Evolutionary conservation across 2,888 invertebrate genomes (phyloP), one percentile per base, ranked within the genome.

Genomic region (Lepidocyrtinus sp.): DNA sequence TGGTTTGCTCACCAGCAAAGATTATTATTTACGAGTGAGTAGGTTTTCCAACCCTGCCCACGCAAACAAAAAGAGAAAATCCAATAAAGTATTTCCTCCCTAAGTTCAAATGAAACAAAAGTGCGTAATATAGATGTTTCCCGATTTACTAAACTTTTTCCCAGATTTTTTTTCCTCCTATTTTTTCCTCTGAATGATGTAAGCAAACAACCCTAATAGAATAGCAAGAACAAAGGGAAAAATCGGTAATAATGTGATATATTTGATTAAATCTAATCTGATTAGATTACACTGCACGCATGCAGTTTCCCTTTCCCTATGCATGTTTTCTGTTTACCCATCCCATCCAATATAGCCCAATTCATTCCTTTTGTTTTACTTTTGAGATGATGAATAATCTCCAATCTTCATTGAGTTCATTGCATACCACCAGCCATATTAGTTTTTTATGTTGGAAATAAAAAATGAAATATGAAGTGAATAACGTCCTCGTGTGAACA

Each of bases 401-500:
- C n/a, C n/a, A n/a, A n/a, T n/a, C n/a, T n/a, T n/a, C n/a, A n/a
- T n/a, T n/a, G n/a, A n/a, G 45, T 7, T 3, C 19, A n/a, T n/a
- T 5, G 36, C 36, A 36, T 36, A 36, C 5, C 36, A 36, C 36
- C 36, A 36, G 36, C 36, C 36, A 36, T 36, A 36, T 36, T 36
- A 5, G 21, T 46, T 24, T 68, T 68, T 68, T 68, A 46, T 36
- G 7, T 46, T 46, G 46, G 3, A 63, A 62, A 72, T 27, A 36
- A 36, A 62, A 72, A 55, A 63, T 65, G 45, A 17, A 55, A 17
- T 24, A 72, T 12, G 59, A 36, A 45, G 26, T 59, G 46, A 59
- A 72, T n/a, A n/a, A n/a, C n/a, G n/a, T n/a, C n/a, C n/a, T n/a
- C 59, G 73, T 73, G 65, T 65, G 74, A 21, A 62, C 17, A 62